A percentile compares a stretch with the other conserved stretches of the same genome.
These are phyloP conservation scores for Triplophysa bombifrons DNA, from an alignment of 2,797 vertebrate genomes.

Conservation along the genomic window DNA sequence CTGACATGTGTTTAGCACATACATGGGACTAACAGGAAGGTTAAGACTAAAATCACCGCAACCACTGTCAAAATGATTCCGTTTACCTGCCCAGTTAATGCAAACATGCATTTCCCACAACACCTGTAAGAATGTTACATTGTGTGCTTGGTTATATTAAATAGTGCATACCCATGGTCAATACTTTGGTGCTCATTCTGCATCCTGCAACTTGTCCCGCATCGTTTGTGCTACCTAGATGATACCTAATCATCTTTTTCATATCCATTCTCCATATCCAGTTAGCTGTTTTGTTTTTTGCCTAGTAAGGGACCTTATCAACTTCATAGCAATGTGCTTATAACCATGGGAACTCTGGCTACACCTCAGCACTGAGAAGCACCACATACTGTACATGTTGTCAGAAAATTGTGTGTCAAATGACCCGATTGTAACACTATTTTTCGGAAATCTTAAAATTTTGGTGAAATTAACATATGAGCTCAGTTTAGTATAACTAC, in stretches of 20 bases:
- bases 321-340: too few relatives aligned
- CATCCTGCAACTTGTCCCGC: not conserved
- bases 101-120: slow-evolving; percentile 56
- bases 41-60: slow-evolving; percentile 9
- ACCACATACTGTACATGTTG: too few relatives aligned
- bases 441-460: too few relatives aligned
- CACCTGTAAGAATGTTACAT: slow-evolving; percentile 36
- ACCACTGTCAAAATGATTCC: slow-evolving; percentile 12
- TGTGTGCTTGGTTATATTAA: not conserved
- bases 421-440: too few relatives aligned
- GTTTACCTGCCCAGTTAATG: slow-evolving; percentile 46
- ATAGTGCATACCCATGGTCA: not conserved
- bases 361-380: too few relatives aligned
- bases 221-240: not conserved
- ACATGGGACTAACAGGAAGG: slow-evolving; percentile 48
- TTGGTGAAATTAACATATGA: too few relatives aligned
- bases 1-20: slow-evolving; percentile 28
- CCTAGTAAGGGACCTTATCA: not conserved
- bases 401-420: too few relatives aligned
- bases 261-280: not conserved
- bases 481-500: slow-evolving; percentile 20
- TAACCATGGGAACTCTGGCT: too few relatives aligned
- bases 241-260: not conserved
- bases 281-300: not conserved
- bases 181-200: not conserved